Evolutionary conservation across 2,113 vertebrate species (phyloP).

Genomic region (Procapra przewalskii): DNA sequence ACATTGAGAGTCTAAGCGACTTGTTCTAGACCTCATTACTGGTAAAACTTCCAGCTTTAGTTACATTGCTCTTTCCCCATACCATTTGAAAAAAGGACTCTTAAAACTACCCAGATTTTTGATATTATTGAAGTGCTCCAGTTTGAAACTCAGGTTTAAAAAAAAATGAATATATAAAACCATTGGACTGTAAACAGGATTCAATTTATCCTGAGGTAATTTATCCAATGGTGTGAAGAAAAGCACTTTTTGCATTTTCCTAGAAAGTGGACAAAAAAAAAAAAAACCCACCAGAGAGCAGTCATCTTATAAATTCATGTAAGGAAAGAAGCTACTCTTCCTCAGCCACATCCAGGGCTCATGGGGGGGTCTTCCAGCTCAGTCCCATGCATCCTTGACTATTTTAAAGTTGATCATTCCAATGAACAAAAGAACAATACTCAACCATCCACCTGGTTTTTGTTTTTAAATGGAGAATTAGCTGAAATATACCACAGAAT

Average conservation of each 20-base stretch:
- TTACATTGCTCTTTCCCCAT: not conserved
- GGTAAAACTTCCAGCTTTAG: not conserved
- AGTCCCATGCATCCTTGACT: not conserved
- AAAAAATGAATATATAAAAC: constrained; percentile 64
- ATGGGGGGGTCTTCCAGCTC: not conserved
- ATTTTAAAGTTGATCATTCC: not conserved
- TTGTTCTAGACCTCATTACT: not conserved
- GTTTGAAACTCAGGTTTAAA: constrained; percentile 44
- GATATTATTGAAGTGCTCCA: constrained; percentile 4
- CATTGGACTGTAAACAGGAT: constrained; percentile 53
- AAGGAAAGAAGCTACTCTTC: not conserved
- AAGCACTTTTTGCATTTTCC: constrained; percentile 58
- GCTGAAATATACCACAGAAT: constrained; percentile 7
- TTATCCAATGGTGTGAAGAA: constrained; percentile 62
- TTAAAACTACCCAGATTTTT: not conserved
- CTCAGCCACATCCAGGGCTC: not conserved
- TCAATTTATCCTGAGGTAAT: constrained; percentile 65
- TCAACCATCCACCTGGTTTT: not conserved
- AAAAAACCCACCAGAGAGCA: not conserved
- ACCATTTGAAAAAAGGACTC: not conserved
- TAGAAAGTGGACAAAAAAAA: constrained; percentile 3
- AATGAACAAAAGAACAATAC: not conserved
- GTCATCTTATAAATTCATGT: not conserved
- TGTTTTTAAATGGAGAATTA: not conserved
- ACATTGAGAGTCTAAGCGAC: no score